Evolutionary conservation across 2,888 invertebrate genomes (phyloP).

Genomic region (Eucriotettix oculatus): DNA sequence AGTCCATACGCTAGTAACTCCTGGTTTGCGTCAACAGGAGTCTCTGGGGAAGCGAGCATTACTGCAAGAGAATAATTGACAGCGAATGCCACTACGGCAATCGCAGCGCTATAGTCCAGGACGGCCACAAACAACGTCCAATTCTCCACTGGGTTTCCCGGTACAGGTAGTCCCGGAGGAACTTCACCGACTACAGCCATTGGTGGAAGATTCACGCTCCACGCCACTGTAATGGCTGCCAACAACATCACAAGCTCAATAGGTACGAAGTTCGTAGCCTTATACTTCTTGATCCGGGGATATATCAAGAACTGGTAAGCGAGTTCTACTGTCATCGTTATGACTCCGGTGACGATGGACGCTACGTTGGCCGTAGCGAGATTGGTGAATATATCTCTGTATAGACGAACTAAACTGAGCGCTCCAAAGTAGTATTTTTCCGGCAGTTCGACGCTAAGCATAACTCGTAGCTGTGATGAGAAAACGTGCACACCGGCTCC

Average conservation of each 20-base stretch:
- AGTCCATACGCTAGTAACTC: background rate
- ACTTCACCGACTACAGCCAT: background rate
- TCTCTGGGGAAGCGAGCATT: background rate
- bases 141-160: background rate
- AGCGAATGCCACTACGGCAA: background rate
- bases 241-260: too few species aligned
- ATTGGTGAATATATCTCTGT: background rate
- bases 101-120: background rate
- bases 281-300: background rate
- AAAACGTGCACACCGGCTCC: conserved; percentile 75
- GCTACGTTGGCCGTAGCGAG: background rate
- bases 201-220: too few species aligned
- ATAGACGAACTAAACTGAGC: background rate
- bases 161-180: background rate
- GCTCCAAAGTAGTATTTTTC: background rate
- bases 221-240: too few species aligned
- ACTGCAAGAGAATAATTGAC: background rate
- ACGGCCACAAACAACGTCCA: background rate
- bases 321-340: background rate
- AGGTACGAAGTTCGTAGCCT: background rate
- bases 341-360: background rate
- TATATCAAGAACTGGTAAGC: background rate
- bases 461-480: conserved; percentile 50
- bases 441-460: conserved; percentile 42
- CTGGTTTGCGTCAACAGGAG: background rate